Evolutionary conservation across 2,888 invertebrate species (phyloP).

Genomic region (Eristalis arbustorum): DNA sequence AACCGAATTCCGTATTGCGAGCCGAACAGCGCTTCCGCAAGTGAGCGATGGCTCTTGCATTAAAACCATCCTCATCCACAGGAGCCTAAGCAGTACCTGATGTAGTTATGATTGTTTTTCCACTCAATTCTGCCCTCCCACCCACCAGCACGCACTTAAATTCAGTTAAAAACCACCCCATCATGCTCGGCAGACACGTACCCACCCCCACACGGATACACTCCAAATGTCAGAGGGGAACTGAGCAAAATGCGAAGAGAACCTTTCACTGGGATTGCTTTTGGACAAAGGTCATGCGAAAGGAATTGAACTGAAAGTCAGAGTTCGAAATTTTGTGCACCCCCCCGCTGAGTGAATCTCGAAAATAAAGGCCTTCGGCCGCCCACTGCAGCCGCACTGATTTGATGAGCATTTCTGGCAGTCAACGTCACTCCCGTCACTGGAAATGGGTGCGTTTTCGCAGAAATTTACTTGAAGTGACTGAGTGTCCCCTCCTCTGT

Average conservation of each 20-base stretch:
- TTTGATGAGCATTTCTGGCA: not conserved
- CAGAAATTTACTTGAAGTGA: not conserved
- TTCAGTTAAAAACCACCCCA: not conserved
- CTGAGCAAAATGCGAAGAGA: not conserved
- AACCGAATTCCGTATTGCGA: too few relatives aligned
- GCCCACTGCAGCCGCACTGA: not conserved
- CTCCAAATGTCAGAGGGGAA: not conserved
- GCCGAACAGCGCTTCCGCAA: too few relatives aligned
- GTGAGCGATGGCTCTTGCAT: too few relatives aligned
- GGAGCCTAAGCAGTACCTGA: too few relatives aligned
- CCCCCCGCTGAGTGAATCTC: not conserved
- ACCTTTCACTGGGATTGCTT: not conserved
- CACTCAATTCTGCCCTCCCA: not conserved
- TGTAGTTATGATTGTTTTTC: too few relatives aligned
- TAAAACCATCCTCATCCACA: too few relatives aligned
- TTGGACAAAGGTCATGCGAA: not conserved
- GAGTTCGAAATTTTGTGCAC: constrained; percentile 4
- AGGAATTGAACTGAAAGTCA: constrained; percentile 32
- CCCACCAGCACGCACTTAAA: not conserved
- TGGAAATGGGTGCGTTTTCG: not conserved
- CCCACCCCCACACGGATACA: not conserved
- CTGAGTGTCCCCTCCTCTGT: constrained; percentile 8
- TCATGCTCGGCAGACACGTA: too few relatives aligned
- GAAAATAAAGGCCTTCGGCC: not conserved
- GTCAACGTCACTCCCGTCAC: not conserved